Evolutionary conservation across 2,888 invertebrate species (phyloP), one percentile per base, ranked within the genome.

Genomic region (Lobophora halterata): DNA sequence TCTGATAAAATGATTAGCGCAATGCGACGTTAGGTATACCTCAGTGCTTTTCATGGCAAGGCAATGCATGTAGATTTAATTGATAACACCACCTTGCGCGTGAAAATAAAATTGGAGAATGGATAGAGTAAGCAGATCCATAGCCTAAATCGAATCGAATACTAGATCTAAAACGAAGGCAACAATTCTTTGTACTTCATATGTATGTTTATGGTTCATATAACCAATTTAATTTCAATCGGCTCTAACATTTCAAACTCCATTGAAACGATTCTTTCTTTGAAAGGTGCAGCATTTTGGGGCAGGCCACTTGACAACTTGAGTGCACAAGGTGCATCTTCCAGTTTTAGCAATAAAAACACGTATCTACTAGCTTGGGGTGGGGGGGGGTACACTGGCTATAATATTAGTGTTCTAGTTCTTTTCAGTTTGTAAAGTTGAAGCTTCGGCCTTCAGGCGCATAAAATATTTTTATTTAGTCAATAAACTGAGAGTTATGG

Each of bases 1-100:
- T 46, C 61, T 73, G 79, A 77, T 78, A 78, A 70, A 55, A 54
- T 59, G 66, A 71, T 73, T 61, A 58, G 45, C 65, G 63, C 67
- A 71, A 51, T 67, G 66, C 67, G 55, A 57, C 46, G 48, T 55
- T 42, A 42, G 4, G 1, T 10, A 24, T 5, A 11, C 21, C 24
- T 14, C 8, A 39, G 43, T 55, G 49, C 48, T 52, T 52, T 42
- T 28, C 45, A 46, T 52, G 38, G 35, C 20, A 46, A 14, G 31
- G 5, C 14, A 11, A 7, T 17, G 20, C 12, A 7, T 17, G 20
- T 9, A 25, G 14, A 20, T 37, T 26, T 16, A 17, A 19, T 21
- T 18, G 19, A 12, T 14, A 24, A 23, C 16, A 11, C 21, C 1
- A 29, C 19, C n/a, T 7, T 3, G 9, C 8, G 3, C 9, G 6